phyloP scores from a whole-genome alignment of 2,797 vertebrate genomes.

The Hybognathus amarus region DNA sequence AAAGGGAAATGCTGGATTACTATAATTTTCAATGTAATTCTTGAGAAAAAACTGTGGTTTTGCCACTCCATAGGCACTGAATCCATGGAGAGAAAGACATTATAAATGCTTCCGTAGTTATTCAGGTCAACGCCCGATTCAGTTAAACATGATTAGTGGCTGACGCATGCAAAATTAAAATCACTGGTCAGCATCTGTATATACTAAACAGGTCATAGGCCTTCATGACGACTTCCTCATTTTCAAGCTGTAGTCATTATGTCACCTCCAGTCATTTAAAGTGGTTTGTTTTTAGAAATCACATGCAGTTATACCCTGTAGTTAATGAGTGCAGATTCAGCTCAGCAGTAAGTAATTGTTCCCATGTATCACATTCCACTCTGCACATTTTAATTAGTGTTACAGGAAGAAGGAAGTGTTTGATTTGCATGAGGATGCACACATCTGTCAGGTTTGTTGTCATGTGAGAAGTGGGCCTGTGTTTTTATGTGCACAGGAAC shows the following conservation, averaged over 20 bases:
- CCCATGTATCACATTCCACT: neutral
- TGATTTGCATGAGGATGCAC: neutral
- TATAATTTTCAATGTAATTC: neutral
- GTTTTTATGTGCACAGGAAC: neutral
- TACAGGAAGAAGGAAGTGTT: neutral
- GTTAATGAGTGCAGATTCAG: conserved; percentile 10
- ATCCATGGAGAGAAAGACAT: neutral
- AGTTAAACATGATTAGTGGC: conserved; percentile 35
- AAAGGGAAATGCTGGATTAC: neutral
- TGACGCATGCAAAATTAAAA: conserved; percentile 12
- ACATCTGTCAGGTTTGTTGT: conserved; percentile 3
- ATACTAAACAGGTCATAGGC: conserved; percentile 19
- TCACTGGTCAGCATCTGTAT: conserved; percentile 30
- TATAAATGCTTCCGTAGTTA: conserved; percentile 2
- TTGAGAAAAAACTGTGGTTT: neutral
- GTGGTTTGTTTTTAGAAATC: neutral
- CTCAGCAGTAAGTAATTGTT: conserved; percentile 1
- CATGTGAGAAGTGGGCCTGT: neutral
- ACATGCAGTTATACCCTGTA: neutral
- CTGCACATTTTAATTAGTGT: neutral
- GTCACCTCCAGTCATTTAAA: neutral
- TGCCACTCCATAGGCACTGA: neutral
- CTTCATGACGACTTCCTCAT: neutral
- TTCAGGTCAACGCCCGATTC: conserved; percentile 31
- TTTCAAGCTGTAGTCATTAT: neutral